These are phyloP conservation scores for Clytia hemisphaerica DNA, from an alignment of 30 jellyfish, hydroid and myxozoan species.

Conservation along the genomic window DNA sequence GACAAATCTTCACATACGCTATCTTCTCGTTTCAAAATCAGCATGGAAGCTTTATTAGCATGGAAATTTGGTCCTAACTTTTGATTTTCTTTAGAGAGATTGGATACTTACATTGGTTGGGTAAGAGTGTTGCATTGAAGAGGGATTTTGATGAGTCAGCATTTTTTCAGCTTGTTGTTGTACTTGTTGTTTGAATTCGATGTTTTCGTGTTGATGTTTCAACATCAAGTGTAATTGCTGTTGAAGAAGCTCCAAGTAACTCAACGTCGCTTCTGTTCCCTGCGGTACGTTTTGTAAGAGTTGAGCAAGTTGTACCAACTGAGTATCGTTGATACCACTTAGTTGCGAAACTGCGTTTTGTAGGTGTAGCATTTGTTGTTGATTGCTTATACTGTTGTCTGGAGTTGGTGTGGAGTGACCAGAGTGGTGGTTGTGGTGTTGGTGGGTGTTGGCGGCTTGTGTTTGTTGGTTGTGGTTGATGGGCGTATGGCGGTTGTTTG, in stretches of 20 bases:
- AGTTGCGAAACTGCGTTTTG: slow-evolving; percentile 44
- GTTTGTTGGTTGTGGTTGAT: no score
- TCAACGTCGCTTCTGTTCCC: slow-evolving; percentile 69
- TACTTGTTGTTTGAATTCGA: slow-evolving; percentile 17
- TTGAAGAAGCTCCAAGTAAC: slow-evolving; percentile 82
- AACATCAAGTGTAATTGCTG: slow-evolving; percentile 44
- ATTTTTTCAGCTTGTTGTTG: slow-evolving; percentile 42
- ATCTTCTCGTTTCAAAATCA: no score
- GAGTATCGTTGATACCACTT: slow-evolving; percentile 64
- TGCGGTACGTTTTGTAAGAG: slow-evolving; percentile 50
- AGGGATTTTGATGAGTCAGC: slow-evolving; percentile 24
- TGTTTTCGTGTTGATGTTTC: slow-evolving; percentile 29
- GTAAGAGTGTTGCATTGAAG: no score
- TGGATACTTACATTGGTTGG: no score
- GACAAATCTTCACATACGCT: no score
- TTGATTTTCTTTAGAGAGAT: no score
- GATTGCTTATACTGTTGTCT: no score
- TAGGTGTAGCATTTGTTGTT: neutral
- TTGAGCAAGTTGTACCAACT: slow-evolving; percentile 60
- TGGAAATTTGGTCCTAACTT: no score
- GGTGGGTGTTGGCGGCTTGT: no score
- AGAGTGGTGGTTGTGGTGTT: neutral
- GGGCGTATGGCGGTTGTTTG: no score
- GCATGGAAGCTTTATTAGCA: no score
- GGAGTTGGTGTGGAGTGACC: no score